Evolutionary conservation across 2,888 invertebrate genomes (phyloP).

Genomic region (Ectemnius lituratus): DNA sequence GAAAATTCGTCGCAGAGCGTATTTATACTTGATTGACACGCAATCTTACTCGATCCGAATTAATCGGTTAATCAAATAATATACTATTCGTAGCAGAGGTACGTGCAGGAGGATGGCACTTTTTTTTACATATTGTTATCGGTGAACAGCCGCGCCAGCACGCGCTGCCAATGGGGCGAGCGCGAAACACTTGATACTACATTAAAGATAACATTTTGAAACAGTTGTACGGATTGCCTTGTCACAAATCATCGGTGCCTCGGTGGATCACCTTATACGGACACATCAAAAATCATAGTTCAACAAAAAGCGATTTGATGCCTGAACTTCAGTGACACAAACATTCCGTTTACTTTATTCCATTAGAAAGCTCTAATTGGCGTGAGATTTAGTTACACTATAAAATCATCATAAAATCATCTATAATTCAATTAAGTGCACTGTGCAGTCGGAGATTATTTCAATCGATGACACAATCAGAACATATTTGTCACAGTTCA

Average conservation of each 20-base stretch:
- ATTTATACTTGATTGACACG: conserved; percentile 24
- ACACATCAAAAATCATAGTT: too few species aligned
- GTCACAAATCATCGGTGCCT: conserved; percentile 1
- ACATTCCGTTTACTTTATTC: too few species aligned
- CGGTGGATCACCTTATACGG: neutral
- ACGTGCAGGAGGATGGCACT: neutral
- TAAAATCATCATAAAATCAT: too few species aligned
- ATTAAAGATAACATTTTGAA: conserved; percentile 18
- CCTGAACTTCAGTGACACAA: too few species aligned
- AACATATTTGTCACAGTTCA: too few species aligned
- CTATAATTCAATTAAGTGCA: too few species aligned
- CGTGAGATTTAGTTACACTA: too few species aligned
- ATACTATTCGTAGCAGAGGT: conserved; percentile 13
- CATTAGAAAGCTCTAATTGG: too few species aligned
- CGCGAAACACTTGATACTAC: conserved; percentile 39
- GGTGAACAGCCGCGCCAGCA: neutral
- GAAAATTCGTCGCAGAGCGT: conserved; percentile 12
- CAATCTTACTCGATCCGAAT: neutral
- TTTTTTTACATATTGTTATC: conserved; percentile 6
- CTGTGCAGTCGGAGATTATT: too few species aligned
- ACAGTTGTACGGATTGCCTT: conserved; percentile 1
- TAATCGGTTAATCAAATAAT: conserved; percentile 10
- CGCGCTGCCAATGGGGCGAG: neutral
- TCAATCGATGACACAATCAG: too few species aligned
- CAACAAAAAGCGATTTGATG: too few species aligned